Percentiles rank a stretch among this genome's conserved stretches.
These are phyloP conservation scores for Geothlypis trichas DNA, from an alignment of 2,113 vertebrate species.

Conservation along the genomic window DNA sequence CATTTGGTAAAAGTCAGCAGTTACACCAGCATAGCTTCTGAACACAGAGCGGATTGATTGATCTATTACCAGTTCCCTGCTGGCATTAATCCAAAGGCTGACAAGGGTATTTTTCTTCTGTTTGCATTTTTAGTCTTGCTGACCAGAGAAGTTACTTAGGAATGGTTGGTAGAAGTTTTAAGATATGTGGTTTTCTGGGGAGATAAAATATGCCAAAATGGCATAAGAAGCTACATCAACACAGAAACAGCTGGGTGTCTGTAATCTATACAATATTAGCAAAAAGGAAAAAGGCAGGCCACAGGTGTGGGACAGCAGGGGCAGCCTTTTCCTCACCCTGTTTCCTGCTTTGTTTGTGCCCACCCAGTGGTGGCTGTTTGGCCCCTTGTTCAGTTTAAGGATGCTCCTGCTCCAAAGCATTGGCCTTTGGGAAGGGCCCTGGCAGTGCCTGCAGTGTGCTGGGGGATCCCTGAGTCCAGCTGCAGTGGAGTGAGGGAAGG, in stretches of 20 bases:
- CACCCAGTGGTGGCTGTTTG: not conserved
- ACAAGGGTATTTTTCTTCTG: not conserved
- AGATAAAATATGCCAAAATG: not conserved
- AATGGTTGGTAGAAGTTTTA: not conserved
- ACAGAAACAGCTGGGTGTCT: not conserved
- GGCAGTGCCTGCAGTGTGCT: not conserved
- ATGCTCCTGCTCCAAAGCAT: not conserved
- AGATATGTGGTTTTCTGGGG: not conserved
- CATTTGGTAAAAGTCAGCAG: not conserved
- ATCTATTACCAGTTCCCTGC: not conserved
- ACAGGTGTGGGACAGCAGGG: not conserved
- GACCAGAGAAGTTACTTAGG: not conserved
- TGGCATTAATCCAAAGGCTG: not conserved
- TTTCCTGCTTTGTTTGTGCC: not conserved
- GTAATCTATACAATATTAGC: not conserved
- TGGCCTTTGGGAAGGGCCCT: not conserved
- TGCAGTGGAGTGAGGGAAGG: not conserved
- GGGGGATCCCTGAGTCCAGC: not conserved
- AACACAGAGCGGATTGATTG: not conserved
- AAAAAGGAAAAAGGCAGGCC: not conserved
- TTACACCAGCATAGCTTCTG: not conserved
- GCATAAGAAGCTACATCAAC: not conserved
- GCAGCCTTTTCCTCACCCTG: not conserved
- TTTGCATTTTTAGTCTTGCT: not conserved
- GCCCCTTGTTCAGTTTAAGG: accelerated